Evolutionary conservation across 1,140 invertebrate genomes (phyloP).

Genomic region (Thaumatotibia leucotreta): DNA sequence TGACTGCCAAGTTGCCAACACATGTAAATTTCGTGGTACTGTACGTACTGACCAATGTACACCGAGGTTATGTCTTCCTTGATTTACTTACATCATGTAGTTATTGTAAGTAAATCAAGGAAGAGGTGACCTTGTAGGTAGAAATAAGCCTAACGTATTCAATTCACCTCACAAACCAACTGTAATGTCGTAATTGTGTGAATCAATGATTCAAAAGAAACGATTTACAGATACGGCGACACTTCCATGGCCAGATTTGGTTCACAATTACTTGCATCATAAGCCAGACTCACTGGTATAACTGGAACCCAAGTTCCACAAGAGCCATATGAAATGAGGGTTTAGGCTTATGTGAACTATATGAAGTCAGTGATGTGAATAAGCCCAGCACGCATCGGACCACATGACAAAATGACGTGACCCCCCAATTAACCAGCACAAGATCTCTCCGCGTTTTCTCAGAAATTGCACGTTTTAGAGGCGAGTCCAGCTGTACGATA

Average conservation of each 20-base stretch:
- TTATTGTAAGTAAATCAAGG: too few species aligned
- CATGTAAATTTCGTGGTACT: too few species aligned
- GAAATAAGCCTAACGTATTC: background rate
- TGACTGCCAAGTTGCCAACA: too few species aligned
- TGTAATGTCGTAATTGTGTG: background rate
- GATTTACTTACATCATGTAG: too few species aligned
- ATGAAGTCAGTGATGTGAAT: background rate
- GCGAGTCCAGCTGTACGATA: background rate
- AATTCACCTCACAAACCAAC: background rate
- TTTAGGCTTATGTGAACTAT: background rate
- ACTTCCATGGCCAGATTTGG: background rate
- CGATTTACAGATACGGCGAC: background rate
- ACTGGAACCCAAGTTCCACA: background rate
- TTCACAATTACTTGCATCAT: background rate
- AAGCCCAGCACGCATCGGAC: conserved; percentile 14
- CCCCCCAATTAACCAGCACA: conserved; percentile 28
- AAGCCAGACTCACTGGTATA: background rate
- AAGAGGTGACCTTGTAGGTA: background rate
- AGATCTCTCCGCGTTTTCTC: background rate
- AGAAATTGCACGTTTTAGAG: background rate
- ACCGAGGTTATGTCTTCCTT: too few species aligned
- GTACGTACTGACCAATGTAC: too few species aligned
- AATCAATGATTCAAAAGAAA: background rate
- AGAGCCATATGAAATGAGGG: background rate
- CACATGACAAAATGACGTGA: conserved; percentile 25